Base-by-base conservation (phyloP, 2,113 vertebrate species). In the Saccopteryx leptura region DNA sequence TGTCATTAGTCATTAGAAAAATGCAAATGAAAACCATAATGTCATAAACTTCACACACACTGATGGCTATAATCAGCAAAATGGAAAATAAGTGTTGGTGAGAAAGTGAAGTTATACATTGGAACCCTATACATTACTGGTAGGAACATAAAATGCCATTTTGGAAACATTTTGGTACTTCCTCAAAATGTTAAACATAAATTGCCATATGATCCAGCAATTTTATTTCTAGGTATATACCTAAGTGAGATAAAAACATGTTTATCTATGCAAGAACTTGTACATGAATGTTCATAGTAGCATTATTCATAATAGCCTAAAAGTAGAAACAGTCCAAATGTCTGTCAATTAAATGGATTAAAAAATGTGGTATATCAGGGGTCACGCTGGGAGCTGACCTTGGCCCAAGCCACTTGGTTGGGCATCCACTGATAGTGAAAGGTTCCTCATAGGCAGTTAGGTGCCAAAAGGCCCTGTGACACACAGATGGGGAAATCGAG, bases 81-180 rank as follows among this genome's bases (percentile, higher is more conserved):
- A 61, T 68, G 26, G 69, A 83, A 76, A 89, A 74, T 80, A 80
- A 72, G 2, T 87, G 17, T 83, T 78, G n/a, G 12, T 63, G 23
- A 95, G 61, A 23, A 80, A 72, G 31, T 92, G 11, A 60, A 83
- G 26, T 92, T 48, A 48, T 63, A 48, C 39, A 63, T 82, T n/a
- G 26, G 60, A 82, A 75, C 39, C 68, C 50, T 39, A 58, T 91
- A 81, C 26, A 46, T 61, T 86, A 56, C 66, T 65, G 24, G 21
- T 76, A 26, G 46, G 21, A 83, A 69, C 76, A 15, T 92, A 88
- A 91, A 92, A 95, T 92, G 58, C 5, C 28, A 21, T 50, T 75
- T 74, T 82, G 50, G 71, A 86, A 86, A 86, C 14, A 86, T 26
- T 86, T 86, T 76, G 61, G 14, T 26, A 68, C 50, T 89, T 82